phyloP scores from a whole-genome alignment of 2,797 vertebrate species.

The Helarctos malayanus region DNA sequence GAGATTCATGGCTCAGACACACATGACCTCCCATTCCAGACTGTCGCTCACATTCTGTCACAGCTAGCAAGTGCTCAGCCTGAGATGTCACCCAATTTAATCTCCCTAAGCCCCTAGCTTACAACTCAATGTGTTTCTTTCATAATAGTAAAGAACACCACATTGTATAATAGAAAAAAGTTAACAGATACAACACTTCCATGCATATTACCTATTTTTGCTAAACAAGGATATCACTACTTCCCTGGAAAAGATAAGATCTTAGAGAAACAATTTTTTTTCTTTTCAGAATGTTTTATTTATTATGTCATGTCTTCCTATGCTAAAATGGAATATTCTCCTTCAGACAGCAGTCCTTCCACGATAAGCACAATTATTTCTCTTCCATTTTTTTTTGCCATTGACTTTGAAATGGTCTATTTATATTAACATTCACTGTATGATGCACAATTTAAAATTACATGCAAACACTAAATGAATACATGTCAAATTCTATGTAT shows the following conservation, averaged over 20 bases:
- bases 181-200: not conserved
- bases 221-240: not conserved
- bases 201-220: not conserved
- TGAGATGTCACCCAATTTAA: not conserved
- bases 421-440: not conserved
- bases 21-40: not conserved
- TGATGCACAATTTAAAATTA: not conserved
- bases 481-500: not conserved
- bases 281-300: not conserved
- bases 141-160: not conserved
- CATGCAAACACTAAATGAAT: not conserved
- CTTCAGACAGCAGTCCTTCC: not conserved
- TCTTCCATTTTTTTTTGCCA: not conserved
- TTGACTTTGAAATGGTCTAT: slow-evolving; percentile 24
- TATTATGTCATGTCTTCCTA: not conserved
- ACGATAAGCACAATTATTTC: not conserved
- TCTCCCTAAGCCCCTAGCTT: not conserved
- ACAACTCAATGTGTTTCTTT: not conserved
- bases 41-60: not conserved
- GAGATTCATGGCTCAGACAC: not conserved
- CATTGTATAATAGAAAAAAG: not conserved
- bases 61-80: not conserved
- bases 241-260: not conserved
- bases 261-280: not conserved
- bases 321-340: slow-evolving; percentile 1